Base-by-base conservation (phyloP, 2,113 vertebrate species). In the Eurypyga helias region DNA sequence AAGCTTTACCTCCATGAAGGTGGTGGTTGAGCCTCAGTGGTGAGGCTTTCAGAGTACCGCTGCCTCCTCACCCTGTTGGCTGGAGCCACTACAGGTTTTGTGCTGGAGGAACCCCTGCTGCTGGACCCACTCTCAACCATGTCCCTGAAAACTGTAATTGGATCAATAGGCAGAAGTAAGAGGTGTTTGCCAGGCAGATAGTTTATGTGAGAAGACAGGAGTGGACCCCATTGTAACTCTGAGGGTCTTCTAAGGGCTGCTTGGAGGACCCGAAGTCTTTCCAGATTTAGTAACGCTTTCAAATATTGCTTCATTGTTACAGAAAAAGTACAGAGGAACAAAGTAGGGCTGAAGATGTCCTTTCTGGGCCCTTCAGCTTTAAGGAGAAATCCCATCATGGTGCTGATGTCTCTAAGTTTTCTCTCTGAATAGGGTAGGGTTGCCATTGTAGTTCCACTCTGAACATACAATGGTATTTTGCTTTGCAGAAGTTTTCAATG, bases 1-100 rank as follows among this genome's bases (percentile, higher is more conserved):
- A 78, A 70, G 13, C 31, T 95, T 64, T 82, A 31, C 12, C n/a
- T 73, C 51, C 5, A 1, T 7, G 7, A n/a, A 48, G 2, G 26
- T 55, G n/a, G 23, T 28, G 45, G 36, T 41, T 38, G 54, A 79
- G 45, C 24, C 52, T 72, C 26, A 14, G 33, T 1, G 60, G 29
- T 48, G 61, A 88, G 52, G 31, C n/a, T 89, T 82, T 79, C 33
- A 9, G 55, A 88, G 24, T 16, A 48, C 38, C 0, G 0, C 23
- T 84, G 36, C n/a, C 18, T 52, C 36, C 1, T 1, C 13, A 13
- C 7, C 0, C 9, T 36, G 0, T 24, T 26, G 3, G 38, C 34
- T 52, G 28, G 8, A 33, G 23, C 17, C 48, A 19, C 34, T 38
- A 45, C 4, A 24, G 54, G 13, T 36, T 41, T 41, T 13, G 16